Evolutionary conservation across 2,113 vertebrate species (phyloP), one percentile per base, ranked within the genome.

Genomic region (Varanus salvator): DNA sequence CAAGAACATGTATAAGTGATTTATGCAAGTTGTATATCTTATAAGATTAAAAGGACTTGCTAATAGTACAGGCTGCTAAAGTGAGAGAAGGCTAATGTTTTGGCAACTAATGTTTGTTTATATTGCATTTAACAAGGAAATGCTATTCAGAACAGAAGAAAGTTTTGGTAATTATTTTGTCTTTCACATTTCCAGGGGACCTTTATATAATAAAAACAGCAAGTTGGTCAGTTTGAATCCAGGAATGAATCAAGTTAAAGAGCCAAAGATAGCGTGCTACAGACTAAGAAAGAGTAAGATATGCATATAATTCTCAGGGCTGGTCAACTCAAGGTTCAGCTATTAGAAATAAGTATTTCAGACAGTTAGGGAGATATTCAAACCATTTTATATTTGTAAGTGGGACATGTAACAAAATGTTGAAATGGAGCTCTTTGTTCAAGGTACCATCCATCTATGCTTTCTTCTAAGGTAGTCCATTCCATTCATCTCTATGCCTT

Each of bases 251-350:
- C 66, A 69, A 27, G 66, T 27, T 27, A 69, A 69, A 27, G 23
- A 69, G 25, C 7, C 25, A 69, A 69, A 69, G 66, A 69, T 25
- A 69, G 27, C 38, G 3, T 44, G 38, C 38, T 44, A 44, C 38
- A 44, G 38, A 44, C 38, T 44, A 6, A 66, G 17, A 4, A 66
- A 66, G 19, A 23, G 64, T 25, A 66, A 66, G 64, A 66, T 3
- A 66, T 5, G 64, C 19, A 66, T 5, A 66, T 3, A 23, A 66
- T 66, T 66, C 25, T 66, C 64, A 66, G 66, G 57, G 38, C 27
- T 38, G 8, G 75, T 87, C 48, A 81, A 1, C 64, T 92, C 74
- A 25, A 1, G 6, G 78, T 92, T 87, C 84, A 92, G 5, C 74
- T 64, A 1, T 48, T 6, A 88, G 84, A 2, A 0, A 12, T 83